A percentile compares a stretch with the other conserved stretches of the same genome.
Conservation (phyloP, 2,888 invertebrate species). For the Catocala nupta region DNA sequence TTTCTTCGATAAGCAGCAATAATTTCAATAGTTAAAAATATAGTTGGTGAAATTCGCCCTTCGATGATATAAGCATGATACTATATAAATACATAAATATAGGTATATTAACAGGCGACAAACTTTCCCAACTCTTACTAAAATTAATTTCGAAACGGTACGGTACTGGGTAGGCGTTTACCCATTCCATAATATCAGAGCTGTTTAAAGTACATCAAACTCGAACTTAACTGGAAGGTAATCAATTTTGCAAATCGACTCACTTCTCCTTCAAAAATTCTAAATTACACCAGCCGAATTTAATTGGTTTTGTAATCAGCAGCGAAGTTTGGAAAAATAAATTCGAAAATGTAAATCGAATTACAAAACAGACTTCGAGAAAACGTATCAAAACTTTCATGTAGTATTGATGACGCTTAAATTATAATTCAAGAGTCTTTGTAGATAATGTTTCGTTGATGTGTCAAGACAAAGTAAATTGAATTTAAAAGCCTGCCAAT, state of each 20-base stretch:
- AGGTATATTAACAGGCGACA: no score
- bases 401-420: not conserved
- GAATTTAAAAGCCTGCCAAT: no score
- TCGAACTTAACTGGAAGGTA: constrained; percentile 8
- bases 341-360: constrained; percentile 22
- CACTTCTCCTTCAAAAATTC: constrained; percentile 4
- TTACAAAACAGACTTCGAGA: constrained; percentile 26
- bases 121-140: not conserved
- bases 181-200: not conserved
- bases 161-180: not conserved
- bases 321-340: constrained; percentile 19
- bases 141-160: not conserved
- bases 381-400: constrained; percentile 40
- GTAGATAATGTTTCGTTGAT: no score
- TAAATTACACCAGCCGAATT: constrained; percentile 5
- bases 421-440: not conserved
- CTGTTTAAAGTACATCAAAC: constrained; percentile 9
- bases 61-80: no score
- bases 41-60: no score
- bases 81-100: no score
- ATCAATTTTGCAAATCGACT: constrained; percentile 14
- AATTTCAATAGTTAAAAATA: no score
- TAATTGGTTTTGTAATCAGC: constrained; percentile 27
- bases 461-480: no score
- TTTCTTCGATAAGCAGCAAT: no score